phyloP scores from a whole-genome alignment of 2,888 invertebrate species.

The Microctonus hyperodae region DNA sequence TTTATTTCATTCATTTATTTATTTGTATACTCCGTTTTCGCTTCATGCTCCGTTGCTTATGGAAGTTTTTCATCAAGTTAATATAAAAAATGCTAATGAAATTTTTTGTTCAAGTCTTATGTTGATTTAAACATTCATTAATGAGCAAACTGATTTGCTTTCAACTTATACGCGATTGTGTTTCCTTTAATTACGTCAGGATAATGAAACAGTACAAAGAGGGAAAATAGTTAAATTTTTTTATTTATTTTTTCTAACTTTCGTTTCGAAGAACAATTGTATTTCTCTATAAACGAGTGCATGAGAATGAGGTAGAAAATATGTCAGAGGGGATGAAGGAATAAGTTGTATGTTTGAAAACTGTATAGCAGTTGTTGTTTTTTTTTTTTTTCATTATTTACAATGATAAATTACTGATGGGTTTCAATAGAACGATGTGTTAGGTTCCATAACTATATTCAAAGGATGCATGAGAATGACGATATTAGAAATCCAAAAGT shows the following conservation, averaged over 20 bases:
- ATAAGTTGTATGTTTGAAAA: not conserved
- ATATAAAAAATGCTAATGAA: too few relatives aligned
- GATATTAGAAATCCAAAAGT: not conserved
- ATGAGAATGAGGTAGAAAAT: not conserved
- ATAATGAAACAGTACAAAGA: too few relatives aligned
- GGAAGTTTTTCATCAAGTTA: too few relatives aligned
- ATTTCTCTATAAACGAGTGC: not conserved
- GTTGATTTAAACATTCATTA: too few relatives aligned
- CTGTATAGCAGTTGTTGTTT: not conserved
- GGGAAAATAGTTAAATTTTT: too few relatives aligned
- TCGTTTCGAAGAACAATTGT: slow-evolving; percentile 12
- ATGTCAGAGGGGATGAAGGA: not conserved
- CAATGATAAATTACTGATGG: not conserved
- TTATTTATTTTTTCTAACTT: too few relatives aligned
- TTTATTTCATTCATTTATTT: slow-evolving; percentile 16
- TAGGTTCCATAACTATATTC: not conserved
- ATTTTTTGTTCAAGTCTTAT: too few relatives aligned
- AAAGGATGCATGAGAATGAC: slow-evolving; percentile 19
- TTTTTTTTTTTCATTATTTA: not conserved
- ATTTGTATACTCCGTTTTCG: too few relatives aligned
- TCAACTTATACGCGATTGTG: too few relatives aligned
- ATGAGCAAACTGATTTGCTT: too few relatives aligned
- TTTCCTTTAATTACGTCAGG: too few relatives aligned
- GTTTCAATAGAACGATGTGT: not conserved
- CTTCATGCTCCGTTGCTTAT: too few relatives aligned